Evolutionary conservation across 2,113 vertebrate genomes (phyloP).

Genomic region (Camelus bactrianus): DNA sequence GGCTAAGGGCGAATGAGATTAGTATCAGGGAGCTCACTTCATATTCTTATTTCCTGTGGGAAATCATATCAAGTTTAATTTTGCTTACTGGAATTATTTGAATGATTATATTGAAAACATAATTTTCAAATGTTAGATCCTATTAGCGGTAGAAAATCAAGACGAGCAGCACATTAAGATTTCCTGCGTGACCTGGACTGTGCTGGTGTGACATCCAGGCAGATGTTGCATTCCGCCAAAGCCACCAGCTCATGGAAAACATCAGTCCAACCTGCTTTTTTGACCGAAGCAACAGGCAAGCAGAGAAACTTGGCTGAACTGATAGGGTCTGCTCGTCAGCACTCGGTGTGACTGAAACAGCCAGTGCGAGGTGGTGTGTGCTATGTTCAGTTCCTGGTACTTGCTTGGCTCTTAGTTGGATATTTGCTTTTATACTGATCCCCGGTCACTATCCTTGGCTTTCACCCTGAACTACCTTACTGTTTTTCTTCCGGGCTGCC

Average conservation of each 20-base stretch:
- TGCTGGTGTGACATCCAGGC: neutral
- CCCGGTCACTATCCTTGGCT: neutral
- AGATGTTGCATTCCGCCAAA: neutral
- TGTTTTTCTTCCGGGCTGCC: neutral
- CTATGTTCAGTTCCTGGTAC: neutral
- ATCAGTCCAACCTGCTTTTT: neutral
- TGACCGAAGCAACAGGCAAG: neutral
- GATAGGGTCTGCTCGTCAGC: neutral
- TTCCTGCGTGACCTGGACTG: neutral
- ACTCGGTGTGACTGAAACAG: neutral
- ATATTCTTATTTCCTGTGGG: slow-evolving; percentile 49
- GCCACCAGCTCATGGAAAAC: neutral
- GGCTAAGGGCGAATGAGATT: slow-evolving; percentile 48
- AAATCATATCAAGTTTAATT: slow-evolving; percentile 63
- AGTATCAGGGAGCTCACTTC: slow-evolving; percentile 37
- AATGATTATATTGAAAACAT: slow-evolving; percentile 63
- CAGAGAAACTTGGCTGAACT: neutral
- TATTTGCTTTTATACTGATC: neutral
- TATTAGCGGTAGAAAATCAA: slow-evolving; percentile 54
- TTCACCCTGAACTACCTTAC: neutral
- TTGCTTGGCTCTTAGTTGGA: neutral
- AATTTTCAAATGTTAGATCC: slow-evolving; percentile 40
- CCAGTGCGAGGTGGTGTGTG: neutral
- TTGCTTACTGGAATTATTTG: slow-evolving; percentile 23
- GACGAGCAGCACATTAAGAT: slow-evolving; percentile 22